phyloP scores from a whole-genome alignment of 2,113 vertebrate species.

The Anoplopoma fimbria region DNA sequence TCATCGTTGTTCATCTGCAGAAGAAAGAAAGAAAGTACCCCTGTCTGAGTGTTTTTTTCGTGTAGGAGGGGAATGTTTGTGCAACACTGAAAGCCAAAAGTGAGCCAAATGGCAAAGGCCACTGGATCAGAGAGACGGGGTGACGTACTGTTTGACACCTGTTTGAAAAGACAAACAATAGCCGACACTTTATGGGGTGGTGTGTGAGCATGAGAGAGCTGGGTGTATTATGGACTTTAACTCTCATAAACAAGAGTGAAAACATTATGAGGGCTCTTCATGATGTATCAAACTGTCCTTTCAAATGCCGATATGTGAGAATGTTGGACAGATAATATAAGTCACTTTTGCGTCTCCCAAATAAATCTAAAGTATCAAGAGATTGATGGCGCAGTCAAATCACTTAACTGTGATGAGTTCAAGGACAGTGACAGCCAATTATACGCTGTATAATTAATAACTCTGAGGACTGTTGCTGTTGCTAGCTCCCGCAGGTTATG shows the following conservation, averaged over 20 bases:
- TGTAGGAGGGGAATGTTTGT: conserved; percentile 11
- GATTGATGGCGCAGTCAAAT: no score
- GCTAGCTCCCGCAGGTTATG: no score
- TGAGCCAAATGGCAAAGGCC: conserved; percentile 42
- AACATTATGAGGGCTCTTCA: neutral
- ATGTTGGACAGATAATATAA: no score
- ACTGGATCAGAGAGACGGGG: neutral
- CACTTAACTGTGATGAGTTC: no score
- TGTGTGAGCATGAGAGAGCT: neutral
- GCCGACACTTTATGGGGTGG: neutral
- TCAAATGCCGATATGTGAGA: no score
- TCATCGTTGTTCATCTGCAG: conserved; percentile 30
- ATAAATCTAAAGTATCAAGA: no score
- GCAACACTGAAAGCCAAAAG: conserved; percentile 2
- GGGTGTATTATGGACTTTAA: neutral
- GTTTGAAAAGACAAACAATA: conserved; percentile 28
- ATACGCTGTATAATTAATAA: no score
- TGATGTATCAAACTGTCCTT: no score
- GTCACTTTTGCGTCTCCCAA: no score
- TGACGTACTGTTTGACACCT: conserved; percentile 40
- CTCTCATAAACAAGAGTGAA: neutral
- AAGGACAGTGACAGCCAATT: no score
- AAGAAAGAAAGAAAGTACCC: conserved; percentile 14
- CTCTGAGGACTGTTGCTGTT: no score
- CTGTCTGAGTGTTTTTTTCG: neutral